Conservation (phyloP, 2,888 invertebrate species). For the Alentia gelatinosa region DNA sequence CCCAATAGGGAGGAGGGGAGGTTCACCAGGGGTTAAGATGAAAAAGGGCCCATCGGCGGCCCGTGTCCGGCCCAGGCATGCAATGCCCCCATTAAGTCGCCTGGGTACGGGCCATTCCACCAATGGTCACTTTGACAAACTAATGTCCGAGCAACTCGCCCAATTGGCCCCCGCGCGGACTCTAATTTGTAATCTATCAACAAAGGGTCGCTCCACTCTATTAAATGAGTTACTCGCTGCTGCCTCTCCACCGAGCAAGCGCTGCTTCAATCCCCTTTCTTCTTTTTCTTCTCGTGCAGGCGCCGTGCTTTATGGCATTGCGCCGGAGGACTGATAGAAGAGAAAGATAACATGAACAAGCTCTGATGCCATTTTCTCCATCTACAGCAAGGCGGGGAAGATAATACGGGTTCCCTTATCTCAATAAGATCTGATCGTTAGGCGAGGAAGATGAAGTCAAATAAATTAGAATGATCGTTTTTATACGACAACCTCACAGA, state of each 20-base stretch:
- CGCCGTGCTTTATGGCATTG: not conserved
- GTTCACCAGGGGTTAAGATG: slow-evolving; percentile 21
- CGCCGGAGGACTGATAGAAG: not conserved
- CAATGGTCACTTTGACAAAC: slow-evolving; percentile 23
- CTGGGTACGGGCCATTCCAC: not conserved
- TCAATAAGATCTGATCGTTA: not conserved
- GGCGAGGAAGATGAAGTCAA: not conserved
- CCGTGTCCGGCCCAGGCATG: not conserved
- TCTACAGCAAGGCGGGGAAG: not conserved
- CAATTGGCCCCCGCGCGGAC: not conserved
- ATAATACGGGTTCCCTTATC: not conserved
- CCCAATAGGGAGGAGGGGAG: not conserved
- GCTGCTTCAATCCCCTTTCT: not conserved
- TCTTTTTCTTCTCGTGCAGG: not conserved
- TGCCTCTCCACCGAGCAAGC: not conserved
- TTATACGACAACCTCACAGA: not conserved
- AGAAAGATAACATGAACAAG: not conserved
- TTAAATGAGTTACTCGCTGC: not conserved
- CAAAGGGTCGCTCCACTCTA: not conserved
- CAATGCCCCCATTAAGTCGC: not conserved
- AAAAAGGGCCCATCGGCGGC: not conserved
- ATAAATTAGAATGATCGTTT: not conserved
- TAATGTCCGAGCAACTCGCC: not conserved
- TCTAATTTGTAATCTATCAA: slow-evolving; percentile 16
- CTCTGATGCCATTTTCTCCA: not conserved